Evolutionary conservation across 2,888 invertebrate species (phyloP).

Genomic region (Kryphioiulus occultus): DNA sequence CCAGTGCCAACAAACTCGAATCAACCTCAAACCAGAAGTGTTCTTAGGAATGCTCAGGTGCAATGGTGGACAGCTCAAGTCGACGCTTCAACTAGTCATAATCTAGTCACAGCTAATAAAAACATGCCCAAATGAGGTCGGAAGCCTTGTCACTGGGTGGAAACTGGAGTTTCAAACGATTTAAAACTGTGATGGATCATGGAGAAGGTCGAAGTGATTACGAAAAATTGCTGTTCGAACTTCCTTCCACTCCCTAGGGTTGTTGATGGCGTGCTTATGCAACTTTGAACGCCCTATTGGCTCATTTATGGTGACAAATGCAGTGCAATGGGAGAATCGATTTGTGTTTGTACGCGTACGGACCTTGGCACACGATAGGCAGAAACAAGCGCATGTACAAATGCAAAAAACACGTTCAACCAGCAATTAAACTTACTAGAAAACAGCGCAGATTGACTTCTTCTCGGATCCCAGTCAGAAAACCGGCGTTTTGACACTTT

Average conservation of each 20-base stretch:
- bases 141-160: background rate
- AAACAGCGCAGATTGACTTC: background rate
- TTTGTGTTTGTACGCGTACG: background rate
- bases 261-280: background rate
- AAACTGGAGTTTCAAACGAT: background rate
- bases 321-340: background rate
- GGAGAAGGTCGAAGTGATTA: background rate
- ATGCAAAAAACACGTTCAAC: background rate
- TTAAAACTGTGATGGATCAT: background rate
- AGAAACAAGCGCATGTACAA: no score
- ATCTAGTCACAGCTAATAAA: background rate
- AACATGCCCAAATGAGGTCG: background rate
- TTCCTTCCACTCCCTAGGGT: background rate
- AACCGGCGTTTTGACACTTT: conserved; percentile 23
- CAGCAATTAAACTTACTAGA: conserved; percentile 14
- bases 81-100: background rate
- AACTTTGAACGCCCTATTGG: background rate
- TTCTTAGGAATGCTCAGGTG: background rate
- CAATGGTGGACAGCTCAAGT: background rate
- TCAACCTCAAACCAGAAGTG: background rate
- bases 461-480: background rate
- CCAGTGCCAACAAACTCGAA: background rate
- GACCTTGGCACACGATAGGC: background rate
- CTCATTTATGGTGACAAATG: background rate
- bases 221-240: background rate